Evolutionary conservation across 2,888 invertebrate genomes (phyloP), one percentile per base, ranked within the genome.

Genomic region (Drosophila austrosaltans): DNA sequence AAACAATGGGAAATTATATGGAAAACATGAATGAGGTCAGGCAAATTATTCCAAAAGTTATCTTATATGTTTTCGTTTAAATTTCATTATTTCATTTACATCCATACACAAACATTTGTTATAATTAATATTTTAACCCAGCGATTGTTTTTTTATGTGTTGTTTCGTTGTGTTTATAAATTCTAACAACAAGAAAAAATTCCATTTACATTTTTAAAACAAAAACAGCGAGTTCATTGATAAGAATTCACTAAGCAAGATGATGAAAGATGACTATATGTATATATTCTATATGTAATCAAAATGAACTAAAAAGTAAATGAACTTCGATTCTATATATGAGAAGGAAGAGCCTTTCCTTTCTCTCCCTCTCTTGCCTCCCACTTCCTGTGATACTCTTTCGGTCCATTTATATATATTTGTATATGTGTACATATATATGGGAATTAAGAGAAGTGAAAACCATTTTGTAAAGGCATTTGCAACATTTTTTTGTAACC

Each of bases 301-400:
- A 53, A 36, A 48, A 42, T 20, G 59, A 70, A 25, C 39, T 48
- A 32, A 63, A 71, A 48, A n/a, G 40, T 25, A 63, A 57, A 22
- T 48, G 62, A 36, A 36, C 36, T 36, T 36, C 10, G 10, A 2
- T 36, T 32, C 32, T 6, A 5, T 4, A 32, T 32, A 28, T 28
- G 5, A 6, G 32, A 32, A 3, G 5, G 32, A 32, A 32, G 6
- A 5, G 3, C 32, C 0, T 5, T 32, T 36, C 36, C 36, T 36
- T 36, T 30, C 30, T 6, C 30, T 30, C 30, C 5, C 30, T 30
- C 30, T 30, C 30, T 6, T 16, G 16, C 16, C 16, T 16, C 16
- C 16, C 16, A 16, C 16, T 30, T 10, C 36, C 8, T 36, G 8
- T 36, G 8, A 36, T 36, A 30, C 30, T 30, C 5, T 30, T 30